Percentiles rank a stretch among this genome's conserved stretches.
These are phyloP conservation scores for Aramus guarauna DNA, from an alignment of 2,113 vertebrate species.

Conservation along the genomic window DNA sequence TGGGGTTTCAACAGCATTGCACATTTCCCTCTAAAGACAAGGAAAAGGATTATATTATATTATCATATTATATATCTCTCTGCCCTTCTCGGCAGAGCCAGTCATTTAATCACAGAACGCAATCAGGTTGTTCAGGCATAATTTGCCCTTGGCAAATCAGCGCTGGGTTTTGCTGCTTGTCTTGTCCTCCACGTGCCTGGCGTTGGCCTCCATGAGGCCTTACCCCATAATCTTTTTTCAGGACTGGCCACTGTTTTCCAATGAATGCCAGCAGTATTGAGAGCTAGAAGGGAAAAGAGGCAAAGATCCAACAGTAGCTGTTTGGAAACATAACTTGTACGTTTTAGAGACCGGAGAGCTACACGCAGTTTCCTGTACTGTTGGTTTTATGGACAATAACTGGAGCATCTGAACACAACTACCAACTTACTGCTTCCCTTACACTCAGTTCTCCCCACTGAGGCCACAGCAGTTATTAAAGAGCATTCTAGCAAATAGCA, in stretches of 20 bases:
- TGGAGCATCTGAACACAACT: neutral
- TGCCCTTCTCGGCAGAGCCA: neutral
- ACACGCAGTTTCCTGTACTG: neutral
- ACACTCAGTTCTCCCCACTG: neutral
- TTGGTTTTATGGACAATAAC: neutral
- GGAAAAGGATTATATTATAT: neutral
- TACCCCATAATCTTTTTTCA: neutral
- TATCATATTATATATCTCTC: neutral
- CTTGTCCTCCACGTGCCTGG: neutral
- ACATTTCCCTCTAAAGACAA: neutral
- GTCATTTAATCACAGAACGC: accelerated
- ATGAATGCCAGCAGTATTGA: neutral
- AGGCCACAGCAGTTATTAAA: neutral
- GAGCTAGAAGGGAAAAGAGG: neutral
- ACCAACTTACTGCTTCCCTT: neutral
- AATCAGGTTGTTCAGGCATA: neutral
- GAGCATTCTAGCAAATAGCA: neutral
- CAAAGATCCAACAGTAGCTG: neutral
- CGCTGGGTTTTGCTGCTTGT: neutral
- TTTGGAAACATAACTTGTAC: neutral
- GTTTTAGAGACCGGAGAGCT: neutral
- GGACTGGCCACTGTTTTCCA: neutral
- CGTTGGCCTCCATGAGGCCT: neutral
- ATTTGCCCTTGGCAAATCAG: neutral
- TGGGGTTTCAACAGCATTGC: neutral